Conservation (phyloP, 2,888 invertebrate genomes). For the Steinernema hermaphroditum region DNA sequence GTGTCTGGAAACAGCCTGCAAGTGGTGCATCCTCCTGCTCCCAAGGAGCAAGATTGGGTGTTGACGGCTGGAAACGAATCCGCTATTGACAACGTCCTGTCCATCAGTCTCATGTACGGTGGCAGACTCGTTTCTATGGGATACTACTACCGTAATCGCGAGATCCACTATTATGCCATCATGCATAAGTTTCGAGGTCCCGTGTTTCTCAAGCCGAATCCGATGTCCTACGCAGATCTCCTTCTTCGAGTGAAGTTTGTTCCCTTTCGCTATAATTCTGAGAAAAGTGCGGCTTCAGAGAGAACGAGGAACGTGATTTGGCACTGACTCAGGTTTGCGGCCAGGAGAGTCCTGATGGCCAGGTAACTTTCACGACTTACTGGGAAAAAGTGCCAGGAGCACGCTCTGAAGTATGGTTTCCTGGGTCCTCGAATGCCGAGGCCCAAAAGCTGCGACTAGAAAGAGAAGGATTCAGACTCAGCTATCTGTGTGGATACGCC, state of each 20-base stretch:
- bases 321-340: slow-evolving; percentile 65
- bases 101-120: slow-evolving; percentile 34
- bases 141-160: slow-evolving; percentile 45
- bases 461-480: slow-evolving; percentile 58
- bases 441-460: slow-evolving; percentile 57
- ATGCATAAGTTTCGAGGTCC: slow-evolving; percentile 64
- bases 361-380: slow-evolving; percentile 61
- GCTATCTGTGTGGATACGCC: slow-evolving; percentile 61
- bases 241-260: slow-evolving; percentile 35
- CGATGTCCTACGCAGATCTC: slow-evolving; percentile 60
- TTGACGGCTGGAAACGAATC: slow-evolving; percentile 58
- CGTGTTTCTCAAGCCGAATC: slow-evolving; percentile 64
- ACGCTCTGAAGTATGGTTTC: slow-evolving; percentile 63
- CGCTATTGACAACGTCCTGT: slow-evolving; percentile 60
- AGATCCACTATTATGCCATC: slow-evolving; percentile 46
- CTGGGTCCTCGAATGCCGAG: slow-evolving; percentile 61
- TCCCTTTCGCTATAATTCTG: not conserved
- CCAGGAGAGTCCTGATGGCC: slow-evolving; percentile 56
- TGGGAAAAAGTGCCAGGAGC: slow-evolving; percentile 63
- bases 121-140: slow-evolving; percentile 64
- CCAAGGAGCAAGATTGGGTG: slow-evolving; percentile 64
- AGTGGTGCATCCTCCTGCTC: slow-evolving; percentile 59
- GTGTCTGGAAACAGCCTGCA: slow-evolving; percentile 36
- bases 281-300: slow-evolving; percentile 43
- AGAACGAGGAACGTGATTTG: slow-evolving; percentile 63